A percentile compares a stretch with the other conserved stretches of the same genome.
Evolutionary conservation across 2,888 invertebrate species (phyloP).

Genomic region (Tenthredo livida): DNA sequence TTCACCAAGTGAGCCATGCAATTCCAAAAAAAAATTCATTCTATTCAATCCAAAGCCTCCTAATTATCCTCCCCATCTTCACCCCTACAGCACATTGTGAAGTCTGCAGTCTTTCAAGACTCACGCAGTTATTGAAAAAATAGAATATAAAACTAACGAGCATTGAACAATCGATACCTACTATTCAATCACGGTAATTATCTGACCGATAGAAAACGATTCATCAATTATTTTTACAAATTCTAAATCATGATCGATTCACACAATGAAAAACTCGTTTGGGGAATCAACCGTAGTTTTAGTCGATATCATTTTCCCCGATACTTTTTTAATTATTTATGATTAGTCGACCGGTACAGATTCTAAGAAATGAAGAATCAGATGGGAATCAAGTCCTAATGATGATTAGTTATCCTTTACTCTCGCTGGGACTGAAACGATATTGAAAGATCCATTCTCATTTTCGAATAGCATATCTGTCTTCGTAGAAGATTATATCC

Average conservation of each 20-base stretch:
- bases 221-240: background rate
- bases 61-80: constrained; percentile 22
- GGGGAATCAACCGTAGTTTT: background rate
- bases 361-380: background rate
- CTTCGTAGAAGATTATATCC: background rate
- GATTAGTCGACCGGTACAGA: background rate
- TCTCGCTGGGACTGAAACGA: background rate
- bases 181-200: too few species aligned
- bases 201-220: too few species aligned
- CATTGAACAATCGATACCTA: background rate
- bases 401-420: background rate
- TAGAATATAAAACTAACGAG: background rate
- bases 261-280: background rate
- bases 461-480: background rate
- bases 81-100: background rate
- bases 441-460: background rate
- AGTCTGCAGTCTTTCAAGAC: background rate
- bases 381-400: background rate
- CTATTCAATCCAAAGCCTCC: constrained; percentile 7
- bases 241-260: background rate
- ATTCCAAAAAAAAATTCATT: background rate
- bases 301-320: background rate
- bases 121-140: background rate
- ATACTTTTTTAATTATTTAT: constrained; percentile 1
- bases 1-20: background rate